Conservation (phyloP, 2,797 vertebrate species). For the Esox masquinongy region DNA sequence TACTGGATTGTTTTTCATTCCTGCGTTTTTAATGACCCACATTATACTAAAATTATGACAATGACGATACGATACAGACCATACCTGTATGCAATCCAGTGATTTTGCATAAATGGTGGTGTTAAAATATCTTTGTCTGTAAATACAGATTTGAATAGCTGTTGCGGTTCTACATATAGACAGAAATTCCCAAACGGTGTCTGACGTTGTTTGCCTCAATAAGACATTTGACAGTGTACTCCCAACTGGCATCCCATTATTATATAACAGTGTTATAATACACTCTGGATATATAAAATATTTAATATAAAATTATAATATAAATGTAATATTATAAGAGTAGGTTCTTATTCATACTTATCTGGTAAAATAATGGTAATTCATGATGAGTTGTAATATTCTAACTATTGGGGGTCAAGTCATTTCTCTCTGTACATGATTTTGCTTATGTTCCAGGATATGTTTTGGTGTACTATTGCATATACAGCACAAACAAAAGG, state of each 20-base stretch:
- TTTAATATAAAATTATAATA: no score
- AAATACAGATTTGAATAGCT: constrained; percentile 18
- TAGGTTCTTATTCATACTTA: no score
- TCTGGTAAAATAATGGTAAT: neutral
- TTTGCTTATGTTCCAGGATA: no score
- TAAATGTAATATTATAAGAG: no score
- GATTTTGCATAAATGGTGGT: constrained; percentile 9
- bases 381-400: neutral
- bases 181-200: constrained; percentile 8
- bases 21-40: neutral
- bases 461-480: neutral
- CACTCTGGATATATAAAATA: neutral
- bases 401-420: neutral
- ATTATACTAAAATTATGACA: constrained; percentile 7
- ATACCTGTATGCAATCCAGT: constrained; percentile 7
- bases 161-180: constrained; percentile 31
- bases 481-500: neutral
- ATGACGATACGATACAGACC: neutral
- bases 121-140: constrained; percentile 13
- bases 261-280: neutral
- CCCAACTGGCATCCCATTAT: constrained; percentile 14
- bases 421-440: neutral
- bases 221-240: constrained; percentile 5
- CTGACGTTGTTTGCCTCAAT: constrained; percentile 6
- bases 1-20: neutral